These are phyloP conservation scores for Apamea anceps DNA, from an alignment of 2,888 invertebrate species.

Conservation along the genomic window DNA sequence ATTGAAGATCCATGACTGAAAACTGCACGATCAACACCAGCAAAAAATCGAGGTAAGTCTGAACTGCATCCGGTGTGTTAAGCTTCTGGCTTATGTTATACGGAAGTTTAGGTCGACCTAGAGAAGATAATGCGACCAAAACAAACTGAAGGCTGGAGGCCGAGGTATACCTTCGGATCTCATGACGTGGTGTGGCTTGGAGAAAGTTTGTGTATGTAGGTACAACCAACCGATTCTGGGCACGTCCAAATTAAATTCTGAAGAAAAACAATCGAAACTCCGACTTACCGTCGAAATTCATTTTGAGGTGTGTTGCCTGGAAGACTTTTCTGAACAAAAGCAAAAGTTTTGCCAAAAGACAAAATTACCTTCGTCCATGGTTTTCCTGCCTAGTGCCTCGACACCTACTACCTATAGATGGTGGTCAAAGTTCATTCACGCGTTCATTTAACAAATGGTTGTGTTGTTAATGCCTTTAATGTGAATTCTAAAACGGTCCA, in stretches of 20 bases:
- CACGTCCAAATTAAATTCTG: not conserved
- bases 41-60: not conserved
- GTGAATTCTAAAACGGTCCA: slow-evolving; percentile 6
- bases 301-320: not conserved
- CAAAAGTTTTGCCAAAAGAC: not conserved
- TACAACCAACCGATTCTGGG: not conserved
- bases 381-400: not conserved
- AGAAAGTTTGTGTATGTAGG: not conserved
- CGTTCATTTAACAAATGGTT: not conserved
- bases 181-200: not conserved
- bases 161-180: not conserved
- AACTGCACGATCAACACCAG: not conserved
- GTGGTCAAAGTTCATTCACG: not conserved
- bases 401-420: not conserved
- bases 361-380: not conserved
- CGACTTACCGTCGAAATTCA: not conserved
- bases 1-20: not conserved
- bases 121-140: not conserved
- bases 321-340: not conserved
- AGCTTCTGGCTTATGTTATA: not conserved
- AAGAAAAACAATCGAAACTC: not conserved
- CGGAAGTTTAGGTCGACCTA: not conserved
- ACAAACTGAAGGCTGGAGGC: not conserved
- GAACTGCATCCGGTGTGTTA: not conserved
- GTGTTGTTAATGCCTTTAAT: not conserved